phyloP scores from a whole-genome alignment of 2,888 invertebrate species.

The Halictus ligatus region DNA sequence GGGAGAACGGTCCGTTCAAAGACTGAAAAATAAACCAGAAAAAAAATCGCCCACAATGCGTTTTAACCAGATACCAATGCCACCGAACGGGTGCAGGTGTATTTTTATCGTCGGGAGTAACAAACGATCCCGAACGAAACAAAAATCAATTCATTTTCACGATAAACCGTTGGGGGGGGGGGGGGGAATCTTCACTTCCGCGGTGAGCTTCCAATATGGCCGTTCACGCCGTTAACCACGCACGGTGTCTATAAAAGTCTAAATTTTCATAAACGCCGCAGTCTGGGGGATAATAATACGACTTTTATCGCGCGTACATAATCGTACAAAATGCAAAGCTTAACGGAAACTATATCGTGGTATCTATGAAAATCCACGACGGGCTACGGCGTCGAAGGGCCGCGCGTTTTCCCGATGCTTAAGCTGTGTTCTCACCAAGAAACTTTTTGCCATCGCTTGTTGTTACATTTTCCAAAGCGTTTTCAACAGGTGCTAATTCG shows the following conservation, averaged over 20 bases:
- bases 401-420: background rate
- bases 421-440: background rate
- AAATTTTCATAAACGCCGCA: background rate
- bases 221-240: background rate
- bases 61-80: background rate
- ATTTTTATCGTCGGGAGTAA: background rate
- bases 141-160: background rate
- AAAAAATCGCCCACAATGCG: background rate
- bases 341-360: background rate
- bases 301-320: background rate
- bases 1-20: constrained; percentile 27
- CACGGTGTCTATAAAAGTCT: background rate
- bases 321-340: background rate
- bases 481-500: background rate
- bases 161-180: background rate
- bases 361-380: background rate
- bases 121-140: background rate
- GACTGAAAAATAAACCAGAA: background rate
- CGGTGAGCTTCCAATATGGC: constrained; percentile 1
- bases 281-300: background rate
- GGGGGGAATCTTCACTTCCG: background rate
- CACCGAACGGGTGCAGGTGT: background rate
- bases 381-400: background rate
- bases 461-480: background rate
- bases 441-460: background rate